Evolutionary conservation across 2,797 vertebrate species (phyloP), one percentile per base, ranked within the genome.

Genomic region (Pempheris klunzingeri): DNA sequence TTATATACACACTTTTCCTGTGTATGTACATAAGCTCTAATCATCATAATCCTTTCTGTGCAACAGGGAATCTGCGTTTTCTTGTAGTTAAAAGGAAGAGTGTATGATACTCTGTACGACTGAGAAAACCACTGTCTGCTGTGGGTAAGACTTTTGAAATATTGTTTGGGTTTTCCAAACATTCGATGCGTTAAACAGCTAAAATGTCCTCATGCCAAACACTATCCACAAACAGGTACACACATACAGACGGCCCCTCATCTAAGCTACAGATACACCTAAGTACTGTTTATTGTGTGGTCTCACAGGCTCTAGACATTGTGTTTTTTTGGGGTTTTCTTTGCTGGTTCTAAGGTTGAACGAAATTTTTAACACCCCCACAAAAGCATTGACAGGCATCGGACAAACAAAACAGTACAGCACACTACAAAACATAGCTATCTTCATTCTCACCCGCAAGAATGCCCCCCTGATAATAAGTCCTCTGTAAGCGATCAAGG

Each of bases 401-500:
- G 72, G 75, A 92, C 91, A 90, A 74, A 84, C 78, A 91, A 68
- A 83, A 89, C 87, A 88, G 38, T 70, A 92, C 90, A 92, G 79
- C 80, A 92, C 92, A 93, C 90, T 91, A 93, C 82, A 91, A 76
- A 85, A 90, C 80, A 82, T 18, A 89, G 77, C 90, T 92, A 89
- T 84, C 91, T 91, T 89, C 84, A 83, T 94, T 90, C 92, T 93
- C 93, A 93, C 92, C 93, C 47, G 91, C 90, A 79, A 94, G 90
- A 91, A 94, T 85, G 89, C 92, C 93, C 90, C 92, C 92, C 92
- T 94, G 88, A 93, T 93, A 94, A 94, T 91, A 94, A 88, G 91
- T 93, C 93, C 93, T 92, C 93, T 93, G 94, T 92, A 93, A 92
- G 90, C 92, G 92, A 90, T 95, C 93, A 91, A 92, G 91, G 92